Conservation (phyloP, 2,888 invertebrate species). For the Eledona agricola region DNA sequence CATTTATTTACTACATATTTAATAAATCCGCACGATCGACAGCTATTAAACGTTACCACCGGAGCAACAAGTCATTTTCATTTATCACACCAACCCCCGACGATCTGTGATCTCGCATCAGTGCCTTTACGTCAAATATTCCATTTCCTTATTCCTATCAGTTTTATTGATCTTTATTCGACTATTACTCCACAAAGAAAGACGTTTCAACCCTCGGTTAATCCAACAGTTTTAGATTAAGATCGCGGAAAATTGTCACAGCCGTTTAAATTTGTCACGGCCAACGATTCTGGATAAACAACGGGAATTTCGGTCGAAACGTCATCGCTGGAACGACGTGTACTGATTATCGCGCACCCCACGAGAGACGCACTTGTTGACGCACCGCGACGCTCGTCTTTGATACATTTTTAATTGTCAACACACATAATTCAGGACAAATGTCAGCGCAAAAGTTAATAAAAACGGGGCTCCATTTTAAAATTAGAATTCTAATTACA, state of each 20-base stretch:
- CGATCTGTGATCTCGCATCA: slow-evolving; percentile 17
- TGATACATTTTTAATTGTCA: too few species aligned
- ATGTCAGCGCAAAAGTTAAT: too few species aligned
- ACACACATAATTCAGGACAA: too few species aligned
- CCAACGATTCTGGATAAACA: slow-evolving; percentile 16
- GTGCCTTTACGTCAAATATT: slow-evolving; percentile 16
- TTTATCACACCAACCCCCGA: slow-evolving; percentile 33
- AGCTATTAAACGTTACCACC: slow-evolving; percentile 39
- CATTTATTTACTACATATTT: slow-evolving; percentile 52
- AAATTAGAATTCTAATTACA: too few species aligned
- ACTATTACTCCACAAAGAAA: slow-evolving; percentile 35
- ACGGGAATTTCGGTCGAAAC: slow-evolving; percentile 4
- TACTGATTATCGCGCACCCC: slow-evolving; percentile 5
- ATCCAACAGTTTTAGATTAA: slow-evolving; percentile 15
- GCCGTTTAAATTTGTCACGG: slow-evolving; percentile 12
- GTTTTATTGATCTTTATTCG: slow-evolving; percentile 37
- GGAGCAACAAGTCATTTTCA: slow-evolving; percentile 50
- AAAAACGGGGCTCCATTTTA: too few species aligned
- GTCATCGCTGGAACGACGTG: background rate
- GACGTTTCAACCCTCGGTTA: slow-evolving; percentile 12
- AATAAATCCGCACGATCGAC: slow-evolving; percentile 47
- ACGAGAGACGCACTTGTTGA: too few species aligned
- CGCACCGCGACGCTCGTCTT: too few species aligned
- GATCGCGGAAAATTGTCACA: slow-evolving; percentile 7
- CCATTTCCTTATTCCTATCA: slow-evolving; percentile 32